Conservation (phyloP, 2,113 vertebrate species). For the Pteropus alecto region DNA sequence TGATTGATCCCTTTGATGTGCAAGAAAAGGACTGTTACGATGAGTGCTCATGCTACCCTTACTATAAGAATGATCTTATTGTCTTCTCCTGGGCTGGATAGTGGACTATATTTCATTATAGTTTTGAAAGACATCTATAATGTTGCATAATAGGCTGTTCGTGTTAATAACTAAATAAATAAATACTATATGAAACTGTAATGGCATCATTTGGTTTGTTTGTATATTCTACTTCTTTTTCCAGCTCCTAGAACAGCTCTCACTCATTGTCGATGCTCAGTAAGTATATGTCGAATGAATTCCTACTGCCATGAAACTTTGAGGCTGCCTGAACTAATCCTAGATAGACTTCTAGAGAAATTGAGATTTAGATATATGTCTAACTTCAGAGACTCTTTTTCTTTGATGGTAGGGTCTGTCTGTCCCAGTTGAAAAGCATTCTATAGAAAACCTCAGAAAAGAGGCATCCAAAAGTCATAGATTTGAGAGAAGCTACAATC, state of each 20-base stretch:
- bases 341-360: not conserved
- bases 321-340: not conserved
- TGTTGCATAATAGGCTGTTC: conserved; percentile 54
- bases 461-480: not conserved
- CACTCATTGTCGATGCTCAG: not conserved
- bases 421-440: not conserved
- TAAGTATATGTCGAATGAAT: not conserved
- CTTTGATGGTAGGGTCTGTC: not conserved
- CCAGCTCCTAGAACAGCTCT: not conserved
- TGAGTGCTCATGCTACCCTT: not conserved
- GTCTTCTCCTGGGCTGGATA: conserved; percentile 53
- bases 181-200: conserved; percentile 60
- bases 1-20: not conserved
- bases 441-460: not conserved
- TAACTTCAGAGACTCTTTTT: not conserved
- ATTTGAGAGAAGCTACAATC: not conserved
- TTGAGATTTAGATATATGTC: not conserved
- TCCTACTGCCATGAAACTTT: not conserved
- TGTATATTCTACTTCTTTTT: conserved; percentile 7
- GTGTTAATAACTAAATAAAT: conserved; percentile 66
- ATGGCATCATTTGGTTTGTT: conserved; percentile 37
- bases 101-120: conserved; percentile 56
- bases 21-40: not conserved
- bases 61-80: conserved; percentile 38
- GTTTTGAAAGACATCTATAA: conserved; percentile 65